A percentile compares a stretch with the other conserved stretches of the same genome.
phyloP scores from a whole-genome alignment of 1,140 invertebrate species.

The Diuraphis noxia region DNA sequence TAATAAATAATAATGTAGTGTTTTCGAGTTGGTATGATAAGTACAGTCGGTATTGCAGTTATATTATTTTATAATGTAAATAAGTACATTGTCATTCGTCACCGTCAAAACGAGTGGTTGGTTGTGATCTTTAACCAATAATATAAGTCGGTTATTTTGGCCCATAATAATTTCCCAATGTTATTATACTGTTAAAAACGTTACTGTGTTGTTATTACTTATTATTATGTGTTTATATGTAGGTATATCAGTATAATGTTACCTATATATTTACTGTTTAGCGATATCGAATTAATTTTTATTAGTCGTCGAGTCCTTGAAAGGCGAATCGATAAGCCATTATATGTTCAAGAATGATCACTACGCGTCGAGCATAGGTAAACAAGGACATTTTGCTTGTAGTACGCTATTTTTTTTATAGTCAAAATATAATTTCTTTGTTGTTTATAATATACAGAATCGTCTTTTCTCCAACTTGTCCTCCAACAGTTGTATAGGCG shows the following conservation, averaged over 20 bases:
- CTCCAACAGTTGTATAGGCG: background rate
- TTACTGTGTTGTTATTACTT: background rate
- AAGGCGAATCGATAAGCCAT: background rate
- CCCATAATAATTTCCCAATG: background rate
- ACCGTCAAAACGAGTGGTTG: background rate
- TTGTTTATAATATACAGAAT: background rate
- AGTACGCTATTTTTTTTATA: too few relatives aligned
- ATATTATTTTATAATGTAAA: background rate
- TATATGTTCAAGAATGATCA: slow-evolving; percentile 31
- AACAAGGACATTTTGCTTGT: slow-evolving; percentile 12
- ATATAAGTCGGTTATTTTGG: background rate
- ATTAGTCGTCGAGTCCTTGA: background rate
- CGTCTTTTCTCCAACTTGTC: background rate
- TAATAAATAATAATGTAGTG: background rate
- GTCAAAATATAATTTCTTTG: slow-evolving; percentile 23
- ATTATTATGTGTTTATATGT: too few relatives aligned
- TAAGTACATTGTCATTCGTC: background rate
- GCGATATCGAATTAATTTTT: background rate
- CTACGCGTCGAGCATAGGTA: background rate
- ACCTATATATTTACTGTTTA: background rate
- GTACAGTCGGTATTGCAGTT: background rate
- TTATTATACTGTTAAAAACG: slow-evolving; percentile 4
- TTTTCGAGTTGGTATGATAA: background rate
- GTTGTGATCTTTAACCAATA: background rate
- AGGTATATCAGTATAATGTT: too few relatives aligned